Base-by-base conservation (phyloP, 2,888 invertebrate genomes). In the Abrostola triplasia region DNA sequence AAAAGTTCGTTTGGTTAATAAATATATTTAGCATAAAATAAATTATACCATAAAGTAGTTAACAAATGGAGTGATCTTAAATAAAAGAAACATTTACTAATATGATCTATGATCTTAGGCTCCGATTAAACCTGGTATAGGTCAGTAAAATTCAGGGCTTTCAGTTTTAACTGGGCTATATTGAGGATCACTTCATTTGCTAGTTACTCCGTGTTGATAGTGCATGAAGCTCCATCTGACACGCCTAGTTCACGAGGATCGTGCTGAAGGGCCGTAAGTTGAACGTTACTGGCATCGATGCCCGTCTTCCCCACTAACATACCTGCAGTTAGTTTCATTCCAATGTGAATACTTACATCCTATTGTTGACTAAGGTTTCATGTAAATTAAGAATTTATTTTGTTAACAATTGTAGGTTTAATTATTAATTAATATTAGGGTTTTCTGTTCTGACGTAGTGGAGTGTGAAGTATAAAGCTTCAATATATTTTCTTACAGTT, bases 241-340 rank as follows among this genome's bases (percentile, higher is more conserved):
- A 73, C 71, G 71, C 54, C 53, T n/a, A 4, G 4, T 13, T 54
- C 56, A 59, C 74, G 36, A 44, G 70, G 69, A n/a, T 65, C 36
- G 63, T 35, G 48, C 48, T 52, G 47, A 35, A 68, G 54, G 64
- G 60, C 52, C 52, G 65, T 64, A 41, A 51, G 36, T 51, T 36
- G 24, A 36, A 12, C 38, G 11, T 12, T 44, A 53, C 57, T n/a
- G 49, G 60, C 56, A 41, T 55, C 6, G 53, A 60, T 36, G 57
- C 58, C 61, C 48, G 76, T 76, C 76, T 76, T 67, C 76, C 71
- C 67, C 47, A 64, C 63, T 75, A 71, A 77, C 58, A 55, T 54
- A 59, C 50, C 38, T 59, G 53, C 62, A 75, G 75, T 78, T 81
- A 76, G 76, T 85, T 84, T 80, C 88, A 88, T 89, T 89, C 89